A percentile compares a stretch with the other conserved stretches of the same genome.
Conservation (phyloP, 2,888 invertebrate genomes). For the Drosophila austrosaltans region DNA sequence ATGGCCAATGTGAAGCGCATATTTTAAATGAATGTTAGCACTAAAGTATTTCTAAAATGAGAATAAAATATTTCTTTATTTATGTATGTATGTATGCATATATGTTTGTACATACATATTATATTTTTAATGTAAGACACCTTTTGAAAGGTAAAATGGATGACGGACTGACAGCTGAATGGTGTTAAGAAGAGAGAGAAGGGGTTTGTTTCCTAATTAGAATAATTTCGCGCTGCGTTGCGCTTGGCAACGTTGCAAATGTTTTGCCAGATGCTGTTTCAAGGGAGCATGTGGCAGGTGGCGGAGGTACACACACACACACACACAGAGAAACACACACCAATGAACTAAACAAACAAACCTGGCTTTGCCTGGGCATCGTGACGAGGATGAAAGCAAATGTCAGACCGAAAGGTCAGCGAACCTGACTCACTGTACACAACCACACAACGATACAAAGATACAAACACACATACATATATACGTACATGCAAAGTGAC, state of each 20-base stretch:
- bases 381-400: conserved; percentile 51
- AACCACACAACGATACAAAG: conserved; percentile 25
- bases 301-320: conserved; percentile 48
- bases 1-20: neutral
- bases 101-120: no score
- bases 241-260: conserved; percentile 59
- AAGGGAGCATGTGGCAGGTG: conserved; percentile 32
- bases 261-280: conserved; percentile 52
- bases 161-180: conserved; percentile 13
- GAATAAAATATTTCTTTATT: neutral
- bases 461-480: conserved; percentile 2
- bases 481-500: conserved; percentile 37
- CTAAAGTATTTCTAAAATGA: neutral
- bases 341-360: conserved; percentile 18
- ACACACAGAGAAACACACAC: conserved; percentile 27
- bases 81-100: no score
- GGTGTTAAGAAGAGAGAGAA: neutral
- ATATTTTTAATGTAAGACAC: neutral
- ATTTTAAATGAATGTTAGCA: neutral
- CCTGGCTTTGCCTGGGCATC: conserved; percentile 34
- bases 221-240: conserved; percentile 75
- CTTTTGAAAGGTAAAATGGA: conserved; percentile 6
- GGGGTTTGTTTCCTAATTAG: conserved; percentile 61
- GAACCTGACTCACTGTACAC: conserved; percentile 44
- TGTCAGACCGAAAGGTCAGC: conserved; percentile 68